Base-by-base conservation (phyloP, 2,888 invertebrate species). In the Hetaerina titia region DNA sequence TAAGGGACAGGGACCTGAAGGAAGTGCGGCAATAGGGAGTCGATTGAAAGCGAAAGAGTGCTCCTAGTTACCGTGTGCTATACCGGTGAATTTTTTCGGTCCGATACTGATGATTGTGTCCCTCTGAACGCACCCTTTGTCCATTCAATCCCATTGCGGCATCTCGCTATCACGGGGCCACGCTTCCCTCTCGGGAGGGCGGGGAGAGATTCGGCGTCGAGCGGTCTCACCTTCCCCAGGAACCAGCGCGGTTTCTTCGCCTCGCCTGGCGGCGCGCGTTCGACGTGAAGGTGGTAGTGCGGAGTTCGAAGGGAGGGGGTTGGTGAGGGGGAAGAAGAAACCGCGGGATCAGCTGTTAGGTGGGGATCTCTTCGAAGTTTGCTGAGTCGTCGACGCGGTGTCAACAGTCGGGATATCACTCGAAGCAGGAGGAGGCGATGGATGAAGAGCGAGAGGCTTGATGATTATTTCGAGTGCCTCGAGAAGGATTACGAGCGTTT, bases 401-500 rank as follows among this genome's bases (percentile, higher is more conserved):
- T 81, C 81, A 81, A 81, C 81, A 81, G 81, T 31, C 81, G 81
- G 22, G 81, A 81, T 81, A 19, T n/a, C 69, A n/a, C 69, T 69
- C 63, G 63, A 15, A 63, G 17, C n/a, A 63, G 63, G 63, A 63
- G 63, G 19, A 63, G 63, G 69, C n/a, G 69, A 69, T 69, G 69
- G 81, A 81, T 31, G 81, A 81, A 31, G 81, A 81, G 81, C 8
- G 11, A n/a, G n/a, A n/a, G 69, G n/a, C 5, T 11, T n/a, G n/a
- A 45, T 45, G 4, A 45, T 45, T 45, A 45, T 45, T 45, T 4
- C 45, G 45, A n/a, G 81, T 81, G 81, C 81, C 81, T 81, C 69
- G 81, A n/a, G 81, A 81, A n/a, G 31, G 31, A 31, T 81, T 81
- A n/a, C 31, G 13, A 25, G 81, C 4, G 81, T 15, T 81, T 31